Percentiles rank a stretch among this genome's conserved stretches.
phyloP scores from a whole-genome alignment of 2,113 vertebrate species.

The Antennarius striatus region DNA sequence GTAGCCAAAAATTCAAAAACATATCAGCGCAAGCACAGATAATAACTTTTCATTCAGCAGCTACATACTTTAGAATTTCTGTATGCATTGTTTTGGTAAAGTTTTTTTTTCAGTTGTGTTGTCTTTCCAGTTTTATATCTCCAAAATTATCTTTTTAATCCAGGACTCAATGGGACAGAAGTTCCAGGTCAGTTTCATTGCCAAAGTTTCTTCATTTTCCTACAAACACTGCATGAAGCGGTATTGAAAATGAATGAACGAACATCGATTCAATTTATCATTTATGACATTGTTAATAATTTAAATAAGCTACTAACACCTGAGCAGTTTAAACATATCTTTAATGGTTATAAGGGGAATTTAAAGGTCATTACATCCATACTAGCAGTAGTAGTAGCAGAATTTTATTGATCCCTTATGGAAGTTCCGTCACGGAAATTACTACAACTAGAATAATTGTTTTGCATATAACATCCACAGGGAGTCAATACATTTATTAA shows the following conservation, averaged over 20 bases:
- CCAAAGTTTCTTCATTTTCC: conserved; percentile 12
- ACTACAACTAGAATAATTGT: background rate
- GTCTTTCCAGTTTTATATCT: background rate
- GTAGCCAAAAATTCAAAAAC: conserved; percentile 4
- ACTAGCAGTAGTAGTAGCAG: background rate
- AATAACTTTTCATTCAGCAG: background rate
- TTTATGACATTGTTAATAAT: no score
- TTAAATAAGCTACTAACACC: no score
- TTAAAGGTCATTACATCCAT: background rate
- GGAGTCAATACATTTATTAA: background rate
- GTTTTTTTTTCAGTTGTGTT: background rate
- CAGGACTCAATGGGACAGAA: conserved; percentile 63
- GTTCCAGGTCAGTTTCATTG: conserved; percentile 63
- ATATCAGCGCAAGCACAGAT: background rate
- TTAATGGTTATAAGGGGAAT: background rate
- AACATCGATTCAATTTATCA: no score
- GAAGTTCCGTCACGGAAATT: no score
- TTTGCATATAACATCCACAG: background rate
- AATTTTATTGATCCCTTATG: no score
- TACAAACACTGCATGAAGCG: background rate
- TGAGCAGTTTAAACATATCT: no score
- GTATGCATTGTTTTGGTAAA: no score
- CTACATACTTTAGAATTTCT: no score
- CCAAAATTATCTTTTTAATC: conserved; percentile 28
- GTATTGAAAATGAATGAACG: no score